These are phyloP conservation scores for Neria commutata DNA, from an alignment of 2,888 invertebrate genomes.

Conservation along the genomic window DNA sequence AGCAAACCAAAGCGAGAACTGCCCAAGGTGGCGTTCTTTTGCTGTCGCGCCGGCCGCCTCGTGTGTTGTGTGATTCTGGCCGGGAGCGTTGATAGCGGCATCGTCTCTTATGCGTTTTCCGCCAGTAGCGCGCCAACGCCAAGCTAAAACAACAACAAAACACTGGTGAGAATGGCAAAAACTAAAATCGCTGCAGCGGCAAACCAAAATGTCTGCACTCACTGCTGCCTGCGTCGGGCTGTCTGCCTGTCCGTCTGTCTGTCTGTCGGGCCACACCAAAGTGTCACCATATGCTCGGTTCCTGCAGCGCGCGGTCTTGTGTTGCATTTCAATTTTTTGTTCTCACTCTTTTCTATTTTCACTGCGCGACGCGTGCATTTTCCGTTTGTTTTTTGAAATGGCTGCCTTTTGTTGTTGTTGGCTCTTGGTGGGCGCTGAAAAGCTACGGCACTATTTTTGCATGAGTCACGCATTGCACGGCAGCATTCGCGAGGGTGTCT, in stretches of 20 bases:
- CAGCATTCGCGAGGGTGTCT: too few relatives aligned
- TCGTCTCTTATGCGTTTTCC: too few relatives aligned
- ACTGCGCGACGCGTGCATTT: too few relatives aligned
- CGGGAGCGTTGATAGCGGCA: too few relatives aligned
- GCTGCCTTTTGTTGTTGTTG: too few relatives aligned
- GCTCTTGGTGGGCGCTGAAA: not conserved
- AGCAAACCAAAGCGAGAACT: slow-evolving; percentile 29
- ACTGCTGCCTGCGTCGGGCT: not conserved
- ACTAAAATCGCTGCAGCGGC: slow-evolving; percentile 32
- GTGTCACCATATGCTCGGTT: not conserved
- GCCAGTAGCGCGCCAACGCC: too few relatives aligned
- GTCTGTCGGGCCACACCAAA: not conserved
- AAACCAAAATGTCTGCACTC: not conserved
- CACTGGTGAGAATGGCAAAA: slow-evolving; percentile 13
- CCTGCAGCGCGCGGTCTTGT: too few relatives aligned
- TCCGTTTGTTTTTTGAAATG: too few relatives aligned
- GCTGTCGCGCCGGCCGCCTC: not conserved
- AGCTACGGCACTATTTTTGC: not conserved
- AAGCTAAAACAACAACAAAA: slow-evolving; percentile 16
- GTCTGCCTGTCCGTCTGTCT: slow-evolving; percentile 1
- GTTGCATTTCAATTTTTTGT: too few relatives aligned
- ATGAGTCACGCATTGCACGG: not conserved
- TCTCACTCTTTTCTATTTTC: too few relatives aligned
- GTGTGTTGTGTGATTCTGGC: not conserved
- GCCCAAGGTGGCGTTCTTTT: slow-evolving; percentile 15